Evolutionary conservation across 2,888 invertebrate species (phyloP), one percentile per base, ranked within the genome.

Genomic region (Apodemia hepburni): DNA sequence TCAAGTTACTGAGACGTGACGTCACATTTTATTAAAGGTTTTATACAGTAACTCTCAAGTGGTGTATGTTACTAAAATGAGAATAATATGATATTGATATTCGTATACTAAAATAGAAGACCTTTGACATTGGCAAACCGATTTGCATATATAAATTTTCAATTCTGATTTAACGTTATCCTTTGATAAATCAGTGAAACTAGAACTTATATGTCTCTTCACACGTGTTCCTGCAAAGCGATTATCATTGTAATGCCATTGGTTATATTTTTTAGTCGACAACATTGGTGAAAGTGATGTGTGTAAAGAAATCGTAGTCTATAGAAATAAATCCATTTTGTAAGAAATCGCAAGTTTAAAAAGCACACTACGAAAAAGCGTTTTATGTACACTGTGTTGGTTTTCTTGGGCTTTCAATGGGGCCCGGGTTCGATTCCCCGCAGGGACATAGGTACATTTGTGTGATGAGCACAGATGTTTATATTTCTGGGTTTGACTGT

Each of bases 101-200:
- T 29, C 29, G 54, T 57, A 29, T 57, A 27, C 29, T 8, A 57
- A 27, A 27, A 57, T 57, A 29, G 22, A 57, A 57, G 27, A 47
- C 47, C 47, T 57, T 57, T 57, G 54, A 57, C 15, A 29, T 57
- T 7, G 54, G 12, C 15, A 12, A 57, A 7, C 27, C 27, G 54
- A 57, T 57, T 29, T 57, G 27, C 29, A 57, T 57, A 57, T n/a
- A 57, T 57, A 57, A 27, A 57, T 57, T 29, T n/a, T 9, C 12
- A 57, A n/a, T n/a, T 57, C 29, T 57, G 54, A 57, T 57, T 57
- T 57, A 57, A 57, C 18, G 27, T 12, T 54, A 54, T 27, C 54
- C 54, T 57, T 29, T 57, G 54, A 47, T 51, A 22, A 51, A 22
- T 51, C 51, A 51, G 18, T 22, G 51, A 17, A 51, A 51, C 51